Conservation (phyloP, 1,140 invertebrate species). For the Adoxophyes honmai region DNA sequence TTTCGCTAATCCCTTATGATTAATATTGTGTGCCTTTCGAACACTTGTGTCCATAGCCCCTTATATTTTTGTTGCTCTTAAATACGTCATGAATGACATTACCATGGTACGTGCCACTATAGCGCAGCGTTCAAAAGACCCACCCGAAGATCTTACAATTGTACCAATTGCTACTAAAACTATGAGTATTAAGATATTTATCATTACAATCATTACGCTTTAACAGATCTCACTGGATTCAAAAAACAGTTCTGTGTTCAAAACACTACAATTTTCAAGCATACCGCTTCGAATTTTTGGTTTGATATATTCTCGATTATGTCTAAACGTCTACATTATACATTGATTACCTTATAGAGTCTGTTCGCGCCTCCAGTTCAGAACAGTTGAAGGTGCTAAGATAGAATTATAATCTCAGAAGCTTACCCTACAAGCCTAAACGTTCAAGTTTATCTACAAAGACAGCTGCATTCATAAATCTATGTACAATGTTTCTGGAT, state of each 20-base stretch:
- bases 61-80: too few species aligned
- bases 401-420: slow-evolving; percentile 7
- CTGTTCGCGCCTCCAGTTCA: not conserved
- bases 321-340: slow-evolving; percentile 45
- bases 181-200: slow-evolving; percentile 15
- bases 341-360: slow-evolving; percentile 20
- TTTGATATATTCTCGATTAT: slow-evolving; percentile 64
- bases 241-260: slow-evolving; percentile 58
- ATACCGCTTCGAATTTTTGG: slow-evolving; percentile 74
- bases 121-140: not conserved
- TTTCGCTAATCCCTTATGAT: slow-evolving; percentile 4
- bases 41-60: too few species aligned
- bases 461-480: not conserved
- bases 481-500: not conserved
- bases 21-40: not conserved
- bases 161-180: slow-evolving; percentile 10
- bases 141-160: slow-evolving; percentile 6
- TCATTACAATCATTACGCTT: slow-evolving; percentile 37
- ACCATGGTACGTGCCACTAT: too few species aligned
- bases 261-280: slow-evolving; percentile 76
- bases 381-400: not conserved
- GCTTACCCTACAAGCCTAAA: slow-evolving; percentile 12
- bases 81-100: too few species aligned
- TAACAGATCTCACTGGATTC: slow-evolving; percentile 57
- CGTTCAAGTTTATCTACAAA: slow-evolving; percentile 11